These are phyloP conservation scores for Cirrhinus mrigala DNA, from an alignment of 2,797 vertebrate species.

Conservation along the genomic window DNA sequence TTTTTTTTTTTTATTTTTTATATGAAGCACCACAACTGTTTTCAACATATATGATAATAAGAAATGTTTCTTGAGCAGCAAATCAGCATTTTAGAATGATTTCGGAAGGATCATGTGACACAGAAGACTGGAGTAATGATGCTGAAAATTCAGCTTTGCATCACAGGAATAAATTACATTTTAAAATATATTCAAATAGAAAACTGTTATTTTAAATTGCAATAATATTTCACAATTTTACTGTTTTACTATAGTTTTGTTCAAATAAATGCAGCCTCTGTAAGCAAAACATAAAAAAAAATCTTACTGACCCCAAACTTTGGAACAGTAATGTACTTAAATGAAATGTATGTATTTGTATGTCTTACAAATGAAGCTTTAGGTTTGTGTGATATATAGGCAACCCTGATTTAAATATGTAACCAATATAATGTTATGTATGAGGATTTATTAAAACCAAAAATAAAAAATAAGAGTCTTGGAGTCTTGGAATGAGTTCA, in stretches of 20 bases:
- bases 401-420: no score
- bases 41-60: background rate
- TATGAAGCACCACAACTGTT: background rate
- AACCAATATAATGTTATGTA: no score
- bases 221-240: background rate
- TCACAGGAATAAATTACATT: background rate
- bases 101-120: background rate
- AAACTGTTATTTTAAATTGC: background rate
- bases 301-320: background rate
- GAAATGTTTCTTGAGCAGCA: background rate
- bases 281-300: background rate
- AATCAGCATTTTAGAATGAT: background rate
- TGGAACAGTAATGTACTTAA: background rate
- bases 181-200: background rate
- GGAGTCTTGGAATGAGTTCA: no score
- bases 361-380: background rate
- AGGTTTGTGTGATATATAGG: no score
- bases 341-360: background rate
- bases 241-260: background rate
- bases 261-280: background rate
- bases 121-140: background rate
- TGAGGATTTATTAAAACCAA: no score
- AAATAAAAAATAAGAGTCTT: no score
- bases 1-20: no score
- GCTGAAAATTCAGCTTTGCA: background rate